Conservation (phyloP, 2,888 invertebrate species). For the Notocelia uddmanniana region DNA sequence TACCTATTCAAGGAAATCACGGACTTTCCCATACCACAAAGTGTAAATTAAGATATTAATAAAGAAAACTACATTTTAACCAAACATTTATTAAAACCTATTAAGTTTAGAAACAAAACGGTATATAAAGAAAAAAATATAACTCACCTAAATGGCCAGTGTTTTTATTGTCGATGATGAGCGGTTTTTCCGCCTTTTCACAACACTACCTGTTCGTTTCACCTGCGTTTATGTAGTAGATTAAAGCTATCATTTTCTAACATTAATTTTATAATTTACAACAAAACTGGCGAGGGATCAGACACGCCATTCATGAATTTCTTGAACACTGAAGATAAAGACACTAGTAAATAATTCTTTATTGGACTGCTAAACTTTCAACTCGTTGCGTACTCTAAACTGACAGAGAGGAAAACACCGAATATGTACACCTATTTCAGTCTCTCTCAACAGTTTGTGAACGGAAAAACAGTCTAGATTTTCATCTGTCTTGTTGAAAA, state of each 20-base stretch:
- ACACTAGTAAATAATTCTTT: conserved; percentile 75
- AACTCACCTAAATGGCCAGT: conserved; percentile 62
- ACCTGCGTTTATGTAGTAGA: conserved; percentile 64
- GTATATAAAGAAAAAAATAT: conserved; percentile 57
- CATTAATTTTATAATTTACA: conserved; percentile 71
- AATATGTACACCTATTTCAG: conserved; percentile 14
- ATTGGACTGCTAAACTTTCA: conserved; percentile 28
- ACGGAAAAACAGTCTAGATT: conserved; percentile 14
- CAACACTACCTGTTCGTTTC: conserved; percentile 81
- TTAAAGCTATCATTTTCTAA: conserved; percentile 77
- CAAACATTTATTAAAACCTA: background rate
- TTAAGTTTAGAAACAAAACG: background rate
- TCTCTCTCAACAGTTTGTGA: conserved; percentile 9
- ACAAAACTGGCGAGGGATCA: conserved; percentile 69
- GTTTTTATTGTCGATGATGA: conserved; percentile 73
- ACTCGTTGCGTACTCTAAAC: background rate
- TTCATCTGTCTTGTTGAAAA: background rate
- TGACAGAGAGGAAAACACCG: conserved; percentile 19
- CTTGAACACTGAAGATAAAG: conserved; percentile 70
- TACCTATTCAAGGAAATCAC: conserved; percentile 67
- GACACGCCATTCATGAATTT: conserved; percentile 81
- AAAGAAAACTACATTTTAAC: background rate
- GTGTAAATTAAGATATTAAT: background rate
- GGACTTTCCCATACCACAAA: conserved; percentile 38
- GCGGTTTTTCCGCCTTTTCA: conserved; percentile 64